Conservation (phyloP, 2,888 invertebrate genomes). For the Spisula subtruncata region DNA sequence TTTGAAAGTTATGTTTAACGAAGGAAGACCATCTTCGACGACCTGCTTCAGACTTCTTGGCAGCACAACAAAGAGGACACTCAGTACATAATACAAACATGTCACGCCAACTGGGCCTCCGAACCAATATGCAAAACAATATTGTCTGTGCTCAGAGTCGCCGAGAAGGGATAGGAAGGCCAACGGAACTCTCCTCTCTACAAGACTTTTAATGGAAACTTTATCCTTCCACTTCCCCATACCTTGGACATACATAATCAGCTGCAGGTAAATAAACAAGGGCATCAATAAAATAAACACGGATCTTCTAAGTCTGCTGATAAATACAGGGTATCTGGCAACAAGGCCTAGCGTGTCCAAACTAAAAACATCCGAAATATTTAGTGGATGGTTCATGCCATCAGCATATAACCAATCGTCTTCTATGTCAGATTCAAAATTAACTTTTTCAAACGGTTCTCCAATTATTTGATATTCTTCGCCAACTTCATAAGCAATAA, state of each 20-base stretch:
- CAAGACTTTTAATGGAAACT: conserved; percentile 31
- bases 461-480: conserved; percentile 1
- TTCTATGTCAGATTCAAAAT: neutral
- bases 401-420: conserved; percentile 23
- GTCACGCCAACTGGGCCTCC: conserved; percentile 41
- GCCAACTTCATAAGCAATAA: neutral
- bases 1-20: neutral
- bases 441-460: neutral
- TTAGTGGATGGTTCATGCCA: conserved; percentile 26
- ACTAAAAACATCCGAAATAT: neutral
- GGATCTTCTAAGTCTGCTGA: conserved; percentile 27
- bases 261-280: conserved; percentile 22
- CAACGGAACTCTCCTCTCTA: conserved; percentile 4
- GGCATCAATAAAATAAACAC: conserved; percentile 20
- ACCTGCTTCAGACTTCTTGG: conserved; percentile 47
- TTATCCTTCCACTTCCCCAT: conserved; percentile 14
- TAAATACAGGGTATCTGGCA: neutral
- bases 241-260: conserved; percentile 22
- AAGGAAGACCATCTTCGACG: conserved; percentile 39
- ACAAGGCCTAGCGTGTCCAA: neutral
- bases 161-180: conserved; percentile 44
- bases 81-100: conserved; percentile 20
- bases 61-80: conserved; percentile 34
- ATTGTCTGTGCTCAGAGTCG: neutral
- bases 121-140: conserved; percentile 33